phyloP scores from a whole-genome alignment of 2,113 vertebrate genomes.

The Rhinoderma darwinii region DNA sequence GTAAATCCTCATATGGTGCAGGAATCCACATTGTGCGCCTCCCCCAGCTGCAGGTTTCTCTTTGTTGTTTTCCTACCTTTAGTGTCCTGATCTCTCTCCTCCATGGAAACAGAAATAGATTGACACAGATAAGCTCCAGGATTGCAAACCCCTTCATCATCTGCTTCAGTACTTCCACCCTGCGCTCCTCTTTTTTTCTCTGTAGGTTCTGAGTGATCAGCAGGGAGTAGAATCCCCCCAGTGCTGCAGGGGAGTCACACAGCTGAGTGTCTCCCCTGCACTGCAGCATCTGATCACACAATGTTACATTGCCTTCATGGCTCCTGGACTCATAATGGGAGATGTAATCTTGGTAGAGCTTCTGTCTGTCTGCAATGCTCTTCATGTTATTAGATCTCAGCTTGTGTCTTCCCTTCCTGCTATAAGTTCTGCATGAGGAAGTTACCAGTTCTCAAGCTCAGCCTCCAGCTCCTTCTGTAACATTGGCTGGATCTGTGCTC shows the following conservation, averaged over 20 bases:
- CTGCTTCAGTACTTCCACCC: neutral
- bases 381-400: conserved; percentile 55
- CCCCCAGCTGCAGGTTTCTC: neutral
- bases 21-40: neutral
- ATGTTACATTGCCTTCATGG: conserved; percentile 42
- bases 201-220: conserved; percentile 56
- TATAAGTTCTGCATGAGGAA: conserved; percentile 33
- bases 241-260: neutral
- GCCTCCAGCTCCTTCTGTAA: neutral
- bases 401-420: neutral
- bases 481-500: neutral
- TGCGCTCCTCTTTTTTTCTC: neutral
- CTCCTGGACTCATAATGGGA: conserved; percentile 53
- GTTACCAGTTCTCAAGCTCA: conserved; percentile 12
- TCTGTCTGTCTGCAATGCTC: neutral
- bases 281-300: conserved; percentile 57
- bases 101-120: conserved; percentile 70
- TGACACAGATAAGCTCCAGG: conserved; percentile 70
- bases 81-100: conserved; percentile 70
- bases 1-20: neutral
- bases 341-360: conserved; percentile 57
- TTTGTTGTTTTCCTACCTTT: conserved; percentile 63
- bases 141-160: conserved; percentile 66
- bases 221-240: conserved; percentile 49
- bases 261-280: neutral